phyloP scores from a whole-genome alignment of 37 sponge, comb jelly and placozoan genomes.

The Axinella damicornis region DNA sequence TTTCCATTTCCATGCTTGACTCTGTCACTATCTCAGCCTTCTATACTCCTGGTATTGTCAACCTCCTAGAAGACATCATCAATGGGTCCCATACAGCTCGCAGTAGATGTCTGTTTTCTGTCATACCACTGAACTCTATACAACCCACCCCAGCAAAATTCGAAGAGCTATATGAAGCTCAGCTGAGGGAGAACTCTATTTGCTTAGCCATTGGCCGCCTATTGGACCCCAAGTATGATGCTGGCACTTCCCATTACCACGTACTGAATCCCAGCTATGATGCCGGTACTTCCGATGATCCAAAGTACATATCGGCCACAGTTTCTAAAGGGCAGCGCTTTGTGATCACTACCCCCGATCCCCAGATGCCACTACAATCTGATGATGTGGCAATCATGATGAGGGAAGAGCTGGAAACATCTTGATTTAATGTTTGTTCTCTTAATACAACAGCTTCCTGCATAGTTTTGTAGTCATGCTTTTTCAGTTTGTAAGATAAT shows the following conservation, averaged over 20 bases:
- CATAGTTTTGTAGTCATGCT: too few relatives aligned
- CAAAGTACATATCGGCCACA: too few relatives aligned
- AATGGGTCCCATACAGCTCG: constrained; percentile 1
- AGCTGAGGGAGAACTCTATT: constrained; percentile 21
- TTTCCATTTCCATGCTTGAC: constrained; percentile 73
- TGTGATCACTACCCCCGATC: constrained; percentile 53
- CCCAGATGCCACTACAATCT: not conserved
- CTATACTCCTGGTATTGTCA: constrained; percentile 51
- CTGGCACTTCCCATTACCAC: too few relatives aligned
- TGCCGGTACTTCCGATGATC: too few relatives aligned
- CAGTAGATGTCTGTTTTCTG: not conserved
- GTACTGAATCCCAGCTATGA: too few relatives aligned
- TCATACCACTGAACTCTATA: not conserved
- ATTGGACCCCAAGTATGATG: too few relatives aligned
- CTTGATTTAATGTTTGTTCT: too few relatives aligned
- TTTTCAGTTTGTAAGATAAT: too few relatives aligned
- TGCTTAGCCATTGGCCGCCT: constrained; percentile 45
- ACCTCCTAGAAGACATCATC: constrained; percentile 39
- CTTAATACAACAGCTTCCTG: too few relatives aligned
- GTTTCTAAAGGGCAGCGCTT: constrained; percentile 4
- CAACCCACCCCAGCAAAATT: not conserved
- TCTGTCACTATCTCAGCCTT: constrained; percentile 61
- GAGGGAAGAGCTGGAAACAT: too few relatives aligned
- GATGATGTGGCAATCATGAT: constrained; percentile 49
- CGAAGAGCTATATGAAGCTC: constrained; percentile 27